phyloP scores from a whole-genome alignment of 2,797 vertebrate species.

The Craterocephalus amniculus region DNA sequence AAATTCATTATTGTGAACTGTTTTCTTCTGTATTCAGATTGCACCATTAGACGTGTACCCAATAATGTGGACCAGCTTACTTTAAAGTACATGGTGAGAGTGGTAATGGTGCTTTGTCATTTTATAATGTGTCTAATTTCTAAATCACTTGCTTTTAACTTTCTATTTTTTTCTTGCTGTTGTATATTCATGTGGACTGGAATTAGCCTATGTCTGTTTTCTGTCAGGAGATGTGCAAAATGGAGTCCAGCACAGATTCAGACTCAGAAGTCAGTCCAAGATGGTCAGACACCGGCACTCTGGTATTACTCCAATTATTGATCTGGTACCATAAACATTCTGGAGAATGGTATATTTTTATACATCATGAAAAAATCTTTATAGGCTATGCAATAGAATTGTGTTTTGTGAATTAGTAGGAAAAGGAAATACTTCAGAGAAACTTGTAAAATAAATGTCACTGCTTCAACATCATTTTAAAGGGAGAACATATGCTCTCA shows the following conservation, averaged over 20 bases:
- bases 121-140: background rate
- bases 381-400: background rate
- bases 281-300: constrained; percentile 81
- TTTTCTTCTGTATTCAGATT: constrained; percentile 41
- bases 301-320: constrained; percentile 65
- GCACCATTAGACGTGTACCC: constrained; percentile 48
- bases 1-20: background rate
- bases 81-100: constrained; percentile 84
- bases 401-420: background rate
- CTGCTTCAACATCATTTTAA: too few species aligned
- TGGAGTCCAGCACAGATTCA: constrained; percentile 88
- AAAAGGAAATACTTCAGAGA: background rate
- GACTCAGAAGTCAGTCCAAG: constrained; percentile 83
- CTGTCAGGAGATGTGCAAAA: constrained; percentile 83
- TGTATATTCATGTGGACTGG: background rate
- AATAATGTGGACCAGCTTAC: constrained; percentile 78
- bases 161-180: background rate
- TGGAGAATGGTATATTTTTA: background rate
- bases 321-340: background rate
- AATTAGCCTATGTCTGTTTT: constrained; percentile 43
- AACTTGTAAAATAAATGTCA: background rate
- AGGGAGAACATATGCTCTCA: background rate
- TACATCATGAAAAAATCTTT: background rate
- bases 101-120: background rate
- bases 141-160: background rate